Evolutionary conservation across 2,113 vertebrate genomes (phyloP).

Genomic region (Mesitornis unicolor): DNA sequence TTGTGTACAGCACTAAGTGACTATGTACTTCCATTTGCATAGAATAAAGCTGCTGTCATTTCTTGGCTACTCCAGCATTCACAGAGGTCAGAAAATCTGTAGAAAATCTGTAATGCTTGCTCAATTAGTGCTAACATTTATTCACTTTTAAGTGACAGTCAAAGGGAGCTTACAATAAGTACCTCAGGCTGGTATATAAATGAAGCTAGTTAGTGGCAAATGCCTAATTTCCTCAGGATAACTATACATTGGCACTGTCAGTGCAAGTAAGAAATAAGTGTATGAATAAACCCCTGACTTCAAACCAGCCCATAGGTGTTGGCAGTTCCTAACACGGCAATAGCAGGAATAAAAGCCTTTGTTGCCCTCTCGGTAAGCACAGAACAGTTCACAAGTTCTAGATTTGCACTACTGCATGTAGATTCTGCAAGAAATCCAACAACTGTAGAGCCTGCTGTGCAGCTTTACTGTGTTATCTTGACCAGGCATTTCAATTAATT

Average conservation of each 20-base stretch:
- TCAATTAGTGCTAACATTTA: background rate
- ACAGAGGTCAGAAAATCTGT: background rate
- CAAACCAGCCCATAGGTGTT: background rate
- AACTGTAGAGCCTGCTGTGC: background rate
- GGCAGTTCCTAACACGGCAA: background rate
- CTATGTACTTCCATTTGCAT: background rate
- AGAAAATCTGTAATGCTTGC: rapidly evolving
- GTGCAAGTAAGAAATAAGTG: background rate
- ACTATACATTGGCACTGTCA: background rate
- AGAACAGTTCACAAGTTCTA: background rate
- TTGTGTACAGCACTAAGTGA: background rate
- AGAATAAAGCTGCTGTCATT: background rate
- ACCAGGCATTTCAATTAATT: background rate
- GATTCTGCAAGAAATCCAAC: background rate
- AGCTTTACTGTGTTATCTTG: background rate
- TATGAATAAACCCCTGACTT: background rate
- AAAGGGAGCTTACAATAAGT: background rate
- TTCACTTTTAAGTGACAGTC: background rate
- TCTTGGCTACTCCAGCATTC: background rate
- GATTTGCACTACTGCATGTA: background rate
- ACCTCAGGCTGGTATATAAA: background rate
- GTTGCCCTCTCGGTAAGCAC: rapidly evolving
- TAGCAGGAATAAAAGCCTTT: background rate
- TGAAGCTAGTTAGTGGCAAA: background rate
- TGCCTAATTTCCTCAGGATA: background rate